These are phyloP conservation scores for Kradibia gibbosae DNA, from an alignment of 1,140 invertebrate species.

Conservation along the genomic window DNA sequence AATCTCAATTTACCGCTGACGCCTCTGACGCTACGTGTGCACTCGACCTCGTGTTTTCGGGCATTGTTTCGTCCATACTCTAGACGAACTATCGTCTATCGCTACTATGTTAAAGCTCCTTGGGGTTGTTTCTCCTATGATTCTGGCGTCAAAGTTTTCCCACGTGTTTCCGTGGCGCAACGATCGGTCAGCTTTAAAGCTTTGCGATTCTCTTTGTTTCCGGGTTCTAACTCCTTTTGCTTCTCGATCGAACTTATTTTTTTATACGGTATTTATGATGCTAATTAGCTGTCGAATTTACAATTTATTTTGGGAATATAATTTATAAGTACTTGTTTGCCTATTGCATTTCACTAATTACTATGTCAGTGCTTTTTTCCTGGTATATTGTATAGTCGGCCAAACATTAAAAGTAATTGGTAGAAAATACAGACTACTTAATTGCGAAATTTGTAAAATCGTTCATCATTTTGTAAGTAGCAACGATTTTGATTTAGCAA, in stretches of 20 bases:
- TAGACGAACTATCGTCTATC: neutral
- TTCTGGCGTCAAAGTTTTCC: neutral
- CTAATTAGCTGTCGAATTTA: neutral
- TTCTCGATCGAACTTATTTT: neutral
- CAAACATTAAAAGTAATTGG: neutral
- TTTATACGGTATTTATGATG: neutral
- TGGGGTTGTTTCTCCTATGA: neutral
- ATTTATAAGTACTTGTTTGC: no score
- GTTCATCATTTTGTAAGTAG: no score
- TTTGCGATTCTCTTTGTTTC: constrained; percentile 27
- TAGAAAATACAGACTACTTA: no score
- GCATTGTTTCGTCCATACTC: neutral
- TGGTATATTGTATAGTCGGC: neutral
- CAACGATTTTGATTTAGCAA: no score
- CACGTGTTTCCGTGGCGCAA: neutral
- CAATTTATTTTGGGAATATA: neutral
- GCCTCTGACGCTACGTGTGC: neutral
- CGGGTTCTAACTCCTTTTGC: neutral
- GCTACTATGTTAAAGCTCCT: constrained; percentile 24
- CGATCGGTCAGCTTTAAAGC: constrained; percentile 35
- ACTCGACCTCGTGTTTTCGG: neutral
- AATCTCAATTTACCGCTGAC: constrained; percentile 61
- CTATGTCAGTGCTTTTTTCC: no score
- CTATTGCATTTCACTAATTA: no score
- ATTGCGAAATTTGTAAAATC: no score